Evolutionary conservation across 2,888 invertebrate genomes (phyloP).

Genomic region (Tanaodytes sp.): DNA sequence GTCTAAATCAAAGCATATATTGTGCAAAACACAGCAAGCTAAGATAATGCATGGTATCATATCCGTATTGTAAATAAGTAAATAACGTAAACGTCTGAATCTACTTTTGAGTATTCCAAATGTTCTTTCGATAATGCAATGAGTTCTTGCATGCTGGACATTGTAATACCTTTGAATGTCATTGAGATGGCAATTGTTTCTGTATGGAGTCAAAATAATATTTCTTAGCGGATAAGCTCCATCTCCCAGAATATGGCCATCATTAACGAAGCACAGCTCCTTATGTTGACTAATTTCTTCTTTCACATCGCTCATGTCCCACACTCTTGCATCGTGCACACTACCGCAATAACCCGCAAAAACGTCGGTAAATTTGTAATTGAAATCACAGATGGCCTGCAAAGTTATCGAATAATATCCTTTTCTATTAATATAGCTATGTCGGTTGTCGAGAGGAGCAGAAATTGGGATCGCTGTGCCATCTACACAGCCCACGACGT

Average conservation of each 20-base stretch:
- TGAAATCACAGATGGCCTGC: conserved; percentile 2
- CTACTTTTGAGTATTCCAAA: conserved; percentile 16
- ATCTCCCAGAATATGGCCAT: conserved; percentile 13
- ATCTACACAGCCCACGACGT: conserved; percentile 17
- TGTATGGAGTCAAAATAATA: neutral
- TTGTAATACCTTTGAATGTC: conserved; percentile 9
- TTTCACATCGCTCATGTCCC: conserved; percentile 3
- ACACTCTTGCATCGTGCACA: conserved; percentile 17
- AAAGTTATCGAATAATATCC: conserved; percentile 19
- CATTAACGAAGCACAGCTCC: neutral
- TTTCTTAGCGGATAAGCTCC: conserved; percentile 13
- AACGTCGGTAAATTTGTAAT: neutral
- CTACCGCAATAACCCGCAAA: conserved; percentile 25
- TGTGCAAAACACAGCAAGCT: conserved; percentile 13
- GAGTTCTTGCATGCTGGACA: conserved; percentile 9
- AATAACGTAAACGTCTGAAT: neutral
- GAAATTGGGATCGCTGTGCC: conserved; percentile 15
- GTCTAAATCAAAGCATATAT: conserved; percentile 1
- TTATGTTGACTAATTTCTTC: neutral
- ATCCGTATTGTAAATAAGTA: conserved; percentile 3
- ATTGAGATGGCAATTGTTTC: conserved; percentile 17
- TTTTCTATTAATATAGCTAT: conserved; percentile 29
- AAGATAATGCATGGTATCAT: conserved; percentile 11
- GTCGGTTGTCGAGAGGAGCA: neutral
- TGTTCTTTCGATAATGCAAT: conserved; percentile 9